Percentiles rank a stretch among this genome's conserved stretches.
phyloP scores from a whole-genome alignment of 2,888 invertebrate genomes.

The Theretra japonica region DNA sequence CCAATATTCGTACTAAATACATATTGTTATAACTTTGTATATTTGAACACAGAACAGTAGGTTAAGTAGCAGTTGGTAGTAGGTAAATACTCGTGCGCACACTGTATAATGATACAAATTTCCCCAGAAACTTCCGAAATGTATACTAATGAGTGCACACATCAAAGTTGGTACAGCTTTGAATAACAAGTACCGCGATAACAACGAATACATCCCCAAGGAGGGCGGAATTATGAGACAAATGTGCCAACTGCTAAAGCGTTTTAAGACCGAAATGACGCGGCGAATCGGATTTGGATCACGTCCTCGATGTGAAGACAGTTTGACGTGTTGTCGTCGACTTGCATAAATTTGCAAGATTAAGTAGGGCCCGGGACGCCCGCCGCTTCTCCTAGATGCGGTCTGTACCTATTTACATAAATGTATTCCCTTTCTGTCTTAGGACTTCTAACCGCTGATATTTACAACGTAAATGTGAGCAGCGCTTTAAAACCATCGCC shows the following conservation, averaged over 20 bases:
- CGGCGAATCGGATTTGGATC: constrained; percentile 80
- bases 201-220: constrained; percentile 63
- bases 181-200: constrained; percentile 66
- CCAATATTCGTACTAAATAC: not conserved
- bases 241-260: constrained; percentile 79
- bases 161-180: constrained; percentile 57
- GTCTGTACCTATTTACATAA: constrained; percentile 73
- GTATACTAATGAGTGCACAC: constrained; percentile 32
- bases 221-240: constrained; percentile 74
- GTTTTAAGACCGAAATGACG: constrained; percentile 79
- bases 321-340: constrained; percentile 80
- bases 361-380: constrained; percentile 63
- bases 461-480: constrained; percentile 39
- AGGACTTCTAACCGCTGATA: constrained; percentile 47
- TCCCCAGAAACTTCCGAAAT: constrained; percentile 14
- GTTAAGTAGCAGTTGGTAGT: not conserved
- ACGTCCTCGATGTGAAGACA: constrained; percentile 76
- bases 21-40: not conserved
- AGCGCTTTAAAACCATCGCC: constrained; percentile 8
- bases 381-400: constrained; percentile 56
- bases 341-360: constrained; percentile 84
- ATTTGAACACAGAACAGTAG: not conserved
- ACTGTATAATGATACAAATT: constrained; percentile 24
- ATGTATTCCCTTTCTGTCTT: constrained; percentile 63
- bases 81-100: constrained; percentile 2